Percentiles rank a stretch among this genome's conserved stretches.
These are phyloP conservation scores for Onychorhynchus coronatus DNA, from an alignment of 2,113 vertebrate species.

Conservation along the genomic window DNA sequence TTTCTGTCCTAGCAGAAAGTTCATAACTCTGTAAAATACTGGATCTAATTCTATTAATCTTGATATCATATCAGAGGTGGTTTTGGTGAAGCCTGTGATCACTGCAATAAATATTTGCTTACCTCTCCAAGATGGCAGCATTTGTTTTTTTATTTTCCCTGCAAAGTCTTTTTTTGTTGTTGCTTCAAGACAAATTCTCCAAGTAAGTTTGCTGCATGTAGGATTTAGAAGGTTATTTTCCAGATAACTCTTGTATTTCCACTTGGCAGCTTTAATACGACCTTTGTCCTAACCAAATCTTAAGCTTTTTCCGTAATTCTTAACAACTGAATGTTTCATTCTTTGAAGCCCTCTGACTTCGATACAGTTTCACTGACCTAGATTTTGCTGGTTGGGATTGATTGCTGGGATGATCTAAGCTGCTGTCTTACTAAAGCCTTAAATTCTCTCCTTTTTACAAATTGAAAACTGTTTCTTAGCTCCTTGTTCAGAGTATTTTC, in stretches of 20 bases:
- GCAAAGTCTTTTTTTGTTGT: background rate
- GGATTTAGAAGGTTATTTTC: background rate
- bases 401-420: conserved; percentile 24
- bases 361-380: conserved; percentile 34
- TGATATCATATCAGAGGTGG: background rate
- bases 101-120: background rate
- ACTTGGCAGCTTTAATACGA: conserved; percentile 15
- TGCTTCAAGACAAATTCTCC: background rate
- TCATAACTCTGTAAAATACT: background rate
- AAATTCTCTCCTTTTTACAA: background rate
- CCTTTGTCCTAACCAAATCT: conserved; percentile 41
- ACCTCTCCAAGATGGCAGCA: background rate
- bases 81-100: background rate
- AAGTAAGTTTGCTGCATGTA: background rate
- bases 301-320: conserved; percentile 27
- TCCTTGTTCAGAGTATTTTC: conserved; percentile 10
- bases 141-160: background rate
- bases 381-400: conserved; percentile 40
- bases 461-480: conserved; percentile 28
- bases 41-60: background rate
- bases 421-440: conserved; percentile 21
- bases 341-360: conserved; percentile 36
- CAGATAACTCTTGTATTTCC: background rate
- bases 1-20: background rate
- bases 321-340: conserved; percentile 10